phyloP scores from a whole-genome alignment of 1,140 invertebrate species.

The Nasonia longicornis region DNA sequence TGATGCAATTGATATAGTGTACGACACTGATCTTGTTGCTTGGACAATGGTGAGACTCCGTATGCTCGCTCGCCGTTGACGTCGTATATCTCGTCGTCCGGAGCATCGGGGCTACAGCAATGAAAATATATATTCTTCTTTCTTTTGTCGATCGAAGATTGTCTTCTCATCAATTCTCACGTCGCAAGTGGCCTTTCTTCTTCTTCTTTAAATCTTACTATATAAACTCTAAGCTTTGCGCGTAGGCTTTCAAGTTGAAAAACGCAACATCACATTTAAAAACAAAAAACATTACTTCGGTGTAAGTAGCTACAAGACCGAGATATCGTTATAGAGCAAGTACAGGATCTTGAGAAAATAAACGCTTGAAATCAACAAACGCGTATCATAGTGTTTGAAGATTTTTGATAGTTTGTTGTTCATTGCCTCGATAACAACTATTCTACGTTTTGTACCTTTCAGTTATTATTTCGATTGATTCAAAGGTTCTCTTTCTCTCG shows the following conservation, averaged over 20 bases:
- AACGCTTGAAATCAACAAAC: constrained; percentile 26
- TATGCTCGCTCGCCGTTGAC: no score
- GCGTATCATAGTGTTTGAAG: neutral
- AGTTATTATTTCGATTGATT: constrained; percentile 35
- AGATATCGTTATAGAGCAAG: constrained; percentile 1
- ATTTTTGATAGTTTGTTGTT: constrained; percentile 27
- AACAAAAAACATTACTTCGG: constrained; percentile 21
- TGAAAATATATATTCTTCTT: neutral
- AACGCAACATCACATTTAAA: constrained; percentile 38
- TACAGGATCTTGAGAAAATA: neutral
- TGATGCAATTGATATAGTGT: neutral
- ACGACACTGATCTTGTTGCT: neutral
- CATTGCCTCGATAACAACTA: constrained; percentile 24
- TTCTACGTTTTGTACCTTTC: constrained; percentile 43
- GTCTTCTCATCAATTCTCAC: constrained; percentile 11
- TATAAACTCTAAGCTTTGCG: constrained; percentile 35
- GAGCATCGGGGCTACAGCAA: constrained; percentile 14
- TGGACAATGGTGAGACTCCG: neutral
- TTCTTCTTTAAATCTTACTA: constrained; percentile 19
- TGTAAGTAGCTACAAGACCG: constrained; percentile 38
- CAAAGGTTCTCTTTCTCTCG: constrained; percentile 18
- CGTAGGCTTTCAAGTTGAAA: constrained; percentile 37
- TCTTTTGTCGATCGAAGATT: neutral
- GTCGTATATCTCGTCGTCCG: neutral
- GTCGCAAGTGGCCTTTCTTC: constrained; percentile 25